phyloP scores from a whole-genome alignment of 2,113 vertebrate genomes.

The Bungarus multicinctus region DNA sequence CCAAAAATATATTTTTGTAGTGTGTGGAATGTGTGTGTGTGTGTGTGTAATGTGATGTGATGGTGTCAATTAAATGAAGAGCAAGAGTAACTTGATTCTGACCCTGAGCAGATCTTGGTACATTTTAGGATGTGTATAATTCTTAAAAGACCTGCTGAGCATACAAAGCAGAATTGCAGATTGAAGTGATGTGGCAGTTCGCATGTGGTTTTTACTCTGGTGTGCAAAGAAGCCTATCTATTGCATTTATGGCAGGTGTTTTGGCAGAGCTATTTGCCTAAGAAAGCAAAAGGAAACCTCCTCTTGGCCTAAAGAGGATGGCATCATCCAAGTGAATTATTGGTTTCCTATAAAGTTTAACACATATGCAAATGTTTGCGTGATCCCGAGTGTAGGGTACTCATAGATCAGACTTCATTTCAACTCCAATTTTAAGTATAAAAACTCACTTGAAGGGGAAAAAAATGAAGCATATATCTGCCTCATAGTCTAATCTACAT shows the following conservation, averaged over 20 bases:
- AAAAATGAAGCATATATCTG: background rate
- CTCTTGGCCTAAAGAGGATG: background rate
- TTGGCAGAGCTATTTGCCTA: background rate
- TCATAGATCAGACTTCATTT: background rate
- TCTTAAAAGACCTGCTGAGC: background rate
- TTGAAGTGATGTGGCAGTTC: background rate
- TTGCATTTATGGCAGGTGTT: background rate
- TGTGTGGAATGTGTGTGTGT: background rate
- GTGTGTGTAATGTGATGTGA: constrained; percentile 7
- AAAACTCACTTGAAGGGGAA: background rate
- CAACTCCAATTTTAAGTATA: background rate
- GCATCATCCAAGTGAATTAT: background rate
- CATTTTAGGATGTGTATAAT: background rate
- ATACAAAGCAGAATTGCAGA: background rate
- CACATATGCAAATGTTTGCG: background rate
- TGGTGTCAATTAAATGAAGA: constrained; percentile 6
- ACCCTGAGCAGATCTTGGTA: constrained; percentile 3
- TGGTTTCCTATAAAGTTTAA: background rate
- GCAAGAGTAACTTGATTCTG: background rate
- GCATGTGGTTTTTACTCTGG: background rate
- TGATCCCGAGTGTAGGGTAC: background rate
- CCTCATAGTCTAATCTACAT: background rate
- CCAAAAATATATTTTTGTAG: background rate
- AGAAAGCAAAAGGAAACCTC: background rate
- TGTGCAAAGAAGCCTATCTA: background rate